Evolutionary conservation across 1,140 invertebrate species (phyloP).

Genomic region (Archegozetes longisetosus): DNA sequence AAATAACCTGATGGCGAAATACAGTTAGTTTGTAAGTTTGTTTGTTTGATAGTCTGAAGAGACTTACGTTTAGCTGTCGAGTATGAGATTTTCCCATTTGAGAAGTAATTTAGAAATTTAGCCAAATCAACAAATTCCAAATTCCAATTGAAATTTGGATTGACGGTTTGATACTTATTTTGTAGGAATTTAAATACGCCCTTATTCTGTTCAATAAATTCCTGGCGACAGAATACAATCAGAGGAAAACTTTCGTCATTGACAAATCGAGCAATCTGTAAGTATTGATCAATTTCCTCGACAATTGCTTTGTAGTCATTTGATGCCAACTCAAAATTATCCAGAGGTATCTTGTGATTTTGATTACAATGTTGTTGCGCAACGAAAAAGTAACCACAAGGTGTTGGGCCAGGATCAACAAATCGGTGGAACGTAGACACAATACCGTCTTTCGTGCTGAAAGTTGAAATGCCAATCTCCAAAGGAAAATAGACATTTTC

Average conservation of each 20-base stretch:
- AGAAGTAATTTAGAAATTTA: not conserved
- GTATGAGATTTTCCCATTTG: not conserved
- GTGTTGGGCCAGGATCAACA: not conserved
- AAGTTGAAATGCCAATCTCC: slow-evolving; percentile 16
- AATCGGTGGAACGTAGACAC: slow-evolving; percentile 1
- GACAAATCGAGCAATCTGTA: not conserved
- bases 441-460: slow-evolving; percentile 15
- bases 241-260: not conserved
- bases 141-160: not conserved
- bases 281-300: not conserved
- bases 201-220: not conserved
- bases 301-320: not conserved
- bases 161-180: not conserved
- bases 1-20: too few species aligned
- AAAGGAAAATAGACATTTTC: slow-evolving; percentile 8
- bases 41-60: too few species aligned
- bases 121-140: not conserved
- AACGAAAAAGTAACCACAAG: not conserved
- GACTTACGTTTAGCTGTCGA: not conserved
- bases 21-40: not conserved
- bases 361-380: not conserved
- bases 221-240: not conserved
- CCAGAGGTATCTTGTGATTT: not conserved
- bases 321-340: not conserved
- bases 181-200: not conserved